phyloP scores from a whole-genome alignment of 92 coral and sea anemone species.

The Phenganax stokvisi region DNA sequence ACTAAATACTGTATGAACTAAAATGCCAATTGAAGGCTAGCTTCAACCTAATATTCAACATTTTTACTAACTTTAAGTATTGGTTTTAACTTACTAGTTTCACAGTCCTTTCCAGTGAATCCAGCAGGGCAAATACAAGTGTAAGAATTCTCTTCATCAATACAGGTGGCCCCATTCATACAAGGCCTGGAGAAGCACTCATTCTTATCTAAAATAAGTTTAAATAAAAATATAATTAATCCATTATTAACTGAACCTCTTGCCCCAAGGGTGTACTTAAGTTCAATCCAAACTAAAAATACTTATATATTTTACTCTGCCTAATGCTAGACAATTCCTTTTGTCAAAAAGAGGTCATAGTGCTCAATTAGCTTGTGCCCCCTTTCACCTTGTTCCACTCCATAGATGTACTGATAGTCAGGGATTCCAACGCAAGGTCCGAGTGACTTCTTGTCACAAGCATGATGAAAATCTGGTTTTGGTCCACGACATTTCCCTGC shows the following conservation, averaged over 20 bases:
- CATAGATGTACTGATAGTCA: conserved; percentile 34
- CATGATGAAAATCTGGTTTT: background rate
- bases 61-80: no score
- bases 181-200: conserved; percentile 25
- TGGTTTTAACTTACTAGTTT: conserved; percentile 6
- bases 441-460: conserved; percentile 25
- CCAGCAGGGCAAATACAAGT: conserved; percentile 29
- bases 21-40: no score
- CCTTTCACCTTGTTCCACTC: conserved; percentile 25
- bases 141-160: conserved; percentile 9
- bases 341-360: no score
- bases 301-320: no score
- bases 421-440: conserved; percentile 37
- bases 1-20: no score
- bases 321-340: no score
- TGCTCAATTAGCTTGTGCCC: no score
- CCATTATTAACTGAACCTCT: background rate
- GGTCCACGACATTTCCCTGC: conserved; percentile 19
- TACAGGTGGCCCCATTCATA: conserved; percentile 31
- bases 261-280: background rate
- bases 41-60: no score
- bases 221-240: background rate
- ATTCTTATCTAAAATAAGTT: conserved; percentile 10
- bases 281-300: background rate
- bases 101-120: conserved; percentile 15